Evolutionary conservation across 2,797 vertebrate genomes (phyloP).

Genomic region (Chelmon rostratus): DNA sequence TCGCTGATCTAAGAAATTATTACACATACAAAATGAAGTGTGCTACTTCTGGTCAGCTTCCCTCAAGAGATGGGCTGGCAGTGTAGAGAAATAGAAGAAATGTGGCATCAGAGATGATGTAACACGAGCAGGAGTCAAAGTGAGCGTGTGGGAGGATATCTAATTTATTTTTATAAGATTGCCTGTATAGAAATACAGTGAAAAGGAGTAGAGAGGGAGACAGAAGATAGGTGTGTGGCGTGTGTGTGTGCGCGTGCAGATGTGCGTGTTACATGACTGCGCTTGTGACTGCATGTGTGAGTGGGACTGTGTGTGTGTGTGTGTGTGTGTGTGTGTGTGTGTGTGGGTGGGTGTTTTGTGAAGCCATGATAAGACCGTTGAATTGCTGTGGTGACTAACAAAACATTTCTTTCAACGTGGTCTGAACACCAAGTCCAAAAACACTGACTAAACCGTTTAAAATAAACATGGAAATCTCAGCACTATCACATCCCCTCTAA

Average conservation of each 20-base stretch:
- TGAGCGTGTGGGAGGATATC: conserved; percentile 72
- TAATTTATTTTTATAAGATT: conserved; percentile 69
- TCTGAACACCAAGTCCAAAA: conserved; percentile 56
- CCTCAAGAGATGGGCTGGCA: conserved; percentile 50
- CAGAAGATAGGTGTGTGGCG: conserved; percentile 40
- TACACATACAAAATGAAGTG: conserved; percentile 29
- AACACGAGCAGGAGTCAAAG: conserved; percentile 77
- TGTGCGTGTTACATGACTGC: conserved; percentile 61
- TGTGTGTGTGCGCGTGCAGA: conserved; percentile 48
- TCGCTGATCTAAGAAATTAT: conserved; percentile 15
- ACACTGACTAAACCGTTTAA: conserved; percentile 38
- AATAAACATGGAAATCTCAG: conserved; percentile 46
- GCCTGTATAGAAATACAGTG: conserved; percentile 60
- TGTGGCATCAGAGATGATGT: conserved; percentile 72
- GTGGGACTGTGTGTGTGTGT: conserved; percentile 47
- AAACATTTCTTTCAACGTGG: conserved; percentile 56
- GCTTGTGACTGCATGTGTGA: conserved; percentile 56
- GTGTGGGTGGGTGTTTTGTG: conserved; percentile 60
- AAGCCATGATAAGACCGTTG: conserved; percentile 57
- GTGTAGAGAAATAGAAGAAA: conserved; percentile 58
- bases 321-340: conserved; percentile 46
- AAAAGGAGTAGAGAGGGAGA: conserved; percentile 50
- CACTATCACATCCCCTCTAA: conserved; percentile 21
- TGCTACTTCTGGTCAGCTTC: conserved; percentile 49
- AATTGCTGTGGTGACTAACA: conserved; percentile 66